phyloP scores from a whole-genome alignment of 2,113 vertebrate genomes.

The Bettongia penicillata region DNA sequence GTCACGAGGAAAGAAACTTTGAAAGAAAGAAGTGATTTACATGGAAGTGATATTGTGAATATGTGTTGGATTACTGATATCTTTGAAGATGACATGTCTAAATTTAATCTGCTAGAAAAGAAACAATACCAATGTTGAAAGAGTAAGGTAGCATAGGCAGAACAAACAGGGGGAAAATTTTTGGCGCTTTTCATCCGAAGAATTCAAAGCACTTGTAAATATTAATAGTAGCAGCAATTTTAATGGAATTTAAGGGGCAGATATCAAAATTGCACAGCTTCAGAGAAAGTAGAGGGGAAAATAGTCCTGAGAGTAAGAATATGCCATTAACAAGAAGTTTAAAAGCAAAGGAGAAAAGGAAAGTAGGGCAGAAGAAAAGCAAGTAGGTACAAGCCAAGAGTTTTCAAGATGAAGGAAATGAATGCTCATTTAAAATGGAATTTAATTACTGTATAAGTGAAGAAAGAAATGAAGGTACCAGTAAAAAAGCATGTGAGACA shows the following conservation, averaged over 20 bases:
- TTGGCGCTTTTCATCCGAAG: constrained; percentile 36
- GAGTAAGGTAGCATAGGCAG: constrained; percentile 9
- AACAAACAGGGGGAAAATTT: not conserved
- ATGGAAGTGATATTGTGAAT: constrained; percentile 21
- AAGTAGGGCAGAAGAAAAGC: constrained; percentile 1
- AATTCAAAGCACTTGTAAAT: constrained; percentile 46
- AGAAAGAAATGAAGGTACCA: not conserved
- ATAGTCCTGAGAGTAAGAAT: constrained; percentile 37
- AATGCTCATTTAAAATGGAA: constrained; percentile 30
- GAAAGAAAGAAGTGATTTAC: not conserved
- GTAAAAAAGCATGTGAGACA: not conserved
- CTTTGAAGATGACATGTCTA: constrained; percentile 40
- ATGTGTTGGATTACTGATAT: not conserved
- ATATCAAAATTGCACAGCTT: constrained; percentile 33
- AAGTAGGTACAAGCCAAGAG: not conserved
- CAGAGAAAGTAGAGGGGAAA: not conserved
- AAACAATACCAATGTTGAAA: constrained; percentile 24
- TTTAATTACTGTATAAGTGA: not conserved
- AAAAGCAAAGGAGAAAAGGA: constrained; percentile 41
- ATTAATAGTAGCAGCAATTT: constrained; percentile 53
- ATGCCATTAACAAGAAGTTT: constrained; percentile 40
- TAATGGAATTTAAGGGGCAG: constrained; percentile 29
- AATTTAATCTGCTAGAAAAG: constrained; percentile 47
- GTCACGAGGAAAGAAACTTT: not conserved
- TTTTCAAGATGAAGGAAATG: constrained; percentile 11